Base-by-base conservation (phyloP, 2,888 invertebrate genomes). In the Malacosoma neustria region DNA sequence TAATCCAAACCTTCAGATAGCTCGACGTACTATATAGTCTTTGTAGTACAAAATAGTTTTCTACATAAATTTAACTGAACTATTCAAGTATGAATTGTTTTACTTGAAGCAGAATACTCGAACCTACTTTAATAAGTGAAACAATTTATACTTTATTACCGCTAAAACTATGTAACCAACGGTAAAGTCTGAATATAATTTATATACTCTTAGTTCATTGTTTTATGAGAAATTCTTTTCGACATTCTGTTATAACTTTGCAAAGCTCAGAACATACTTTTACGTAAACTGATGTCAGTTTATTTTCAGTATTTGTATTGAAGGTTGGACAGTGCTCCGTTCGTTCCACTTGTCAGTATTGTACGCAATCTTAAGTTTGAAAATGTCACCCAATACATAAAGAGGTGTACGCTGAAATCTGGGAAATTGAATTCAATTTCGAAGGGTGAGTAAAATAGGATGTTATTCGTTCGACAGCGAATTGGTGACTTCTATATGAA, bases 401-500 rank as follows among this genome's bases (percentile, higher is more conserved):
- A 22, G 22, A 37, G 46, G 47, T 49, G 43, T 45, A 46, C 47
- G 47, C 48, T 43, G 51, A 54, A 57, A 62, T 63, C 58, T 54
- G 56, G 65, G 58, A 72, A 72, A 72, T 72, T 71, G 67, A 68
- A 72, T 72, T 54, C 60, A 58, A 57, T 61, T 50, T 50, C 47
- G 45, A 51, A 49, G 45, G 54, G 62, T 57, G 22, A 22, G 6
- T 22, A 9, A 22, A 22, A 22, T 7, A 22, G 1, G 22, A 9
- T 22, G 22, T 22, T 22, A 22, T 22, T 22, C 9, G 6, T 22
- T 4, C 7, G 15, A 15, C 15, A 15, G 7, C 15, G n/a, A n/a
- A n/a, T n/a, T n/a, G n/a, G n/a, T n/a, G n/a, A n/a, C n/a, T n/a
- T n/a, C n/a, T n/a, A n/a, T n/a, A n/a, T n/a, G n/a, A n/a, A n/a